Evolutionary conservation across 2,797 vertebrate species (phyloP), one percentile per base, ranked within the genome.

Genomic region (Malacoraja senta): DNA sequence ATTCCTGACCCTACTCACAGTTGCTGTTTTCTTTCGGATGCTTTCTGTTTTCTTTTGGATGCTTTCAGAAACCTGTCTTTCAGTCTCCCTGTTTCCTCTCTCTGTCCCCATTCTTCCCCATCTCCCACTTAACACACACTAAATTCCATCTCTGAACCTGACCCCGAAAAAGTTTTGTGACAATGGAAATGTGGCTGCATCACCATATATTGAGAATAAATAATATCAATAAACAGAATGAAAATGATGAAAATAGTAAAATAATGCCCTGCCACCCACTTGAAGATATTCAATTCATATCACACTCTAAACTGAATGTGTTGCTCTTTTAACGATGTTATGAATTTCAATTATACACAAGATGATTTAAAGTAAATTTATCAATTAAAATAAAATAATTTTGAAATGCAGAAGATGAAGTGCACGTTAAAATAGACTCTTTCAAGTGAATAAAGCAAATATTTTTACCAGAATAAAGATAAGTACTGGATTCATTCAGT

Each of bases 351-450:
- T 86, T 63, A 32, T 32, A 63, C 83, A 86, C 13, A 77, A 77
- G 26, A n/a, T 35, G 63, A 88, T 88, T 35, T n/a, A 21, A 88
- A 38, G 35, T 68, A 88, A 65, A 88, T 86, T 86, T 61, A 86
- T 65, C 83, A 0, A 6, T n/a, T 63, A 63, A 84, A 84, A 12
- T n/a, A n/a, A 13, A 53, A 24, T 53, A 53, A 53, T 53, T 26
- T 29, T 84, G 81, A n/a, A 86, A 32, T 8, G n/a, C 6, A 0
- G 58, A 86, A 86, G 58, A 29, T 61, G 83, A 17, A 61, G 13
- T 6, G 8, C 0, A 1, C 15, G 63, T 1, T 61, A 58, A 63
- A 13, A 32, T 86, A 13, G 3, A 17, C 58, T 86, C 29, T 1
- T 61, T 6, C 13, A 6, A n/a, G 29, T 86, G 13, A 26, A 63